A percentile compares a stretch with the other conserved stretches of the same genome.
These are phyloP conservation scores for Drosophila eugracilis DNA, from an alignment of 1,140 invertebrate genomes.

Conservation along the genomic window DNA sequence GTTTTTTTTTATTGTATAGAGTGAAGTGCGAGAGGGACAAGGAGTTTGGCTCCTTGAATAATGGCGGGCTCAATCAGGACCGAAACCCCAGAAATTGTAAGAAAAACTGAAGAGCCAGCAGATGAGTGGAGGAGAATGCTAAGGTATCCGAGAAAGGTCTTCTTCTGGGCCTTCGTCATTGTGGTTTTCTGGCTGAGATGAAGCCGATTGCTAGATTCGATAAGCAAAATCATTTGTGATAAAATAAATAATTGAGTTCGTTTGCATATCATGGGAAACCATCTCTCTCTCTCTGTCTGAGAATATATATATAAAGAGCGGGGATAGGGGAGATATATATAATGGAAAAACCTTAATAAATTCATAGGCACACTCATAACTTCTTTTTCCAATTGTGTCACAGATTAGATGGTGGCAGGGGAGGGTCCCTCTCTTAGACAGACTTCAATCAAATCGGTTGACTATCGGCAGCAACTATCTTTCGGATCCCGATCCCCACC, in stretches of 20 bases:
- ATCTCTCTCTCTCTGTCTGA: constrained; percentile 44
- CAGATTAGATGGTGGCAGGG: constrained; percentile 45
- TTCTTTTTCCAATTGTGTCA: constrained; percentile 69
- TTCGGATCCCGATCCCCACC: constrained; percentile 12
- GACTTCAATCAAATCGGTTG: constrained; percentile 78
- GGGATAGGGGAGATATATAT: too few relatives aligned
- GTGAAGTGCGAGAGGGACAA: constrained; percentile 15
- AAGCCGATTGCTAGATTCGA: constrained; percentile 80
- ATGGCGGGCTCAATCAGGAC: constrained; percentile 70
- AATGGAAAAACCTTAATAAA: constrained; percentile 54
- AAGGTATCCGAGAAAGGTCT: constrained; percentile 57
- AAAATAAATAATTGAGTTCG: constrained; percentile 84
- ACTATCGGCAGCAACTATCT: constrained; percentile 66
- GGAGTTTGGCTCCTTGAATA: constrained; percentile 73
- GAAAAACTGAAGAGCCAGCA: constrained; percentile 69
- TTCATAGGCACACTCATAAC: constrained; percentile 70
- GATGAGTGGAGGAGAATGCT: constrained; percentile 49
- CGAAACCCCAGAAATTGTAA: constrained; percentile 72
- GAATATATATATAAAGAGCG: background rate
- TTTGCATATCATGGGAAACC: constrained; percentile 80
- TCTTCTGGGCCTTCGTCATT: constrained; percentile 29
- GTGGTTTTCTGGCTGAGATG: constrained; percentile 45
- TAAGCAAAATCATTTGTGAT: constrained; percentile 83
- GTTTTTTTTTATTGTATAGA: too few relatives aligned
- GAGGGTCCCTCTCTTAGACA: constrained; percentile 56